Conservation (phyloP, 30 jellyfish, hydroid and myxozoan species). For the Cassiopea andromeda region DNA sequence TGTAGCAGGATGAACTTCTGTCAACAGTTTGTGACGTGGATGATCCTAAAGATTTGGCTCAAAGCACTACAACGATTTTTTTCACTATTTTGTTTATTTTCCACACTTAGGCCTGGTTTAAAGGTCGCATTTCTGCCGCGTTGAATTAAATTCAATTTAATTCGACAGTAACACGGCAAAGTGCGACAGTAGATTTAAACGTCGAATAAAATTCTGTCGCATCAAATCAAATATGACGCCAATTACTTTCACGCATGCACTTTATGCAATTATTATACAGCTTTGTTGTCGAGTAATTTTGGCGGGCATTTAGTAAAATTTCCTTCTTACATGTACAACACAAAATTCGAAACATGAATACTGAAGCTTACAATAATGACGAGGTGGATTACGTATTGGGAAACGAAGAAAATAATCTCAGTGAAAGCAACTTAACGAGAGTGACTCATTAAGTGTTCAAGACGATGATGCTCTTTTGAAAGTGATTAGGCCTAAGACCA, state of each 20-base stretch:
- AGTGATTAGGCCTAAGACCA: constrained; percentile 39
- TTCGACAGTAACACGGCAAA: background rate
- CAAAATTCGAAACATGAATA: background rate
- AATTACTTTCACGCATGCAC: background rate
- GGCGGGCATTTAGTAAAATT: background rate
- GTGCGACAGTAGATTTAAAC: background rate
- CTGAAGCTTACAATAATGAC: background rate
- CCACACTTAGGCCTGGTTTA: too few relatives aligned
- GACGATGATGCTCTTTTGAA: background rate
- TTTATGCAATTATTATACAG: background rate
- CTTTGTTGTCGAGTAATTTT: background rate
- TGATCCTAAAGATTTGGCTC: too few relatives aligned
- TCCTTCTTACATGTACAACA: background rate
- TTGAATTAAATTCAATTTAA: too few relatives aligned
- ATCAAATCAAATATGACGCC: too few relatives aligned
- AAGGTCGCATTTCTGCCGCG: too few relatives aligned
- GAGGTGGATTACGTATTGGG: background rate
- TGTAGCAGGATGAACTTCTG: too few relatives aligned
- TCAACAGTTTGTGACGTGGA: too few relatives aligned
- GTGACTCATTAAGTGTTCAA: background rate
- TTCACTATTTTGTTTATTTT: too few relatives aligned
- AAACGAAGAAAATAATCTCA: background rate
- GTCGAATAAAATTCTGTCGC: background rate
- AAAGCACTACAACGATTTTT: too few relatives aligned
- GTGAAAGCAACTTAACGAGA: background rate